These are phyloP conservation scores for Arbacia lixula DNA, from an alignment of 53 echinoderm and acorn worm genomes.

Conservation along the genomic window DNA sequence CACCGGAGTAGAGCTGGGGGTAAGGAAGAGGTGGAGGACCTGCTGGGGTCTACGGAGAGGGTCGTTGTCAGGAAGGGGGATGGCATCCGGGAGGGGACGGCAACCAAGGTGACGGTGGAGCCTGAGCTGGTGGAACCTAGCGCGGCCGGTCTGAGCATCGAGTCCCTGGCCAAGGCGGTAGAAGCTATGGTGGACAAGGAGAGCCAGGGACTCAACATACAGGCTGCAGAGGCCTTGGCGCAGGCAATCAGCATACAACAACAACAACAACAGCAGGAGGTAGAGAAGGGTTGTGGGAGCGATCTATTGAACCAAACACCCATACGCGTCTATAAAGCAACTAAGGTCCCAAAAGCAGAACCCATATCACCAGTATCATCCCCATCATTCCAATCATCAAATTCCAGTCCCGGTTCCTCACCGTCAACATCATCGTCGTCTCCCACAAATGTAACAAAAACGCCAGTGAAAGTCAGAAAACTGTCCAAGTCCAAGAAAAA, in stretches of 20 bases:
- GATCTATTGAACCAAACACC: background rate
- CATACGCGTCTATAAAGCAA: background rate
- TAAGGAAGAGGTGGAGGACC: background rate
- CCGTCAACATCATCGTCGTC: slow-evolving; percentile 12
- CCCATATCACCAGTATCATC: slow-evolving; percentile 47
- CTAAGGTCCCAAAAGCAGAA: background rate
- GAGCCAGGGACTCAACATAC: slow-evolving; percentile 45
- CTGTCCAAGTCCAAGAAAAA: slow-evolving; percentile 20
- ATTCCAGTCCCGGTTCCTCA: background rate
- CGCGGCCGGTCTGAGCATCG: slow-evolving; percentile 18
- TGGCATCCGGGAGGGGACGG: slow-evolving; percentile 12
- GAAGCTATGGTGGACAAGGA: slow-evolving; percentile 51
- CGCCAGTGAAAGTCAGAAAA: slow-evolving; percentile 7
- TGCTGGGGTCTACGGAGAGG: slow-evolving; percentile 15
- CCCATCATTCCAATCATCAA: background rate
- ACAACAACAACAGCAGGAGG: background rate
- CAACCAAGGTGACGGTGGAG: background rate
- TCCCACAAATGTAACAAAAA: background rate
- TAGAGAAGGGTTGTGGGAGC: background rate
- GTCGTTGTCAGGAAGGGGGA: slow-evolving; percentile 39
- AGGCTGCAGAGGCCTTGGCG: slow-evolving; percentile 45
- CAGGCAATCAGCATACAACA: background rate
- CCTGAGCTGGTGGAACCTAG: background rate
- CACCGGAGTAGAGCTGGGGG: too few species aligned
- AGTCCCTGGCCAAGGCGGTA: slow-evolving; percentile 41